Percentiles rank a stretch among this genome's conserved stretches.
Conservation (phyloP, 2,888 invertebrate genomes). For the Phlogophora meticulosa region DNA sequence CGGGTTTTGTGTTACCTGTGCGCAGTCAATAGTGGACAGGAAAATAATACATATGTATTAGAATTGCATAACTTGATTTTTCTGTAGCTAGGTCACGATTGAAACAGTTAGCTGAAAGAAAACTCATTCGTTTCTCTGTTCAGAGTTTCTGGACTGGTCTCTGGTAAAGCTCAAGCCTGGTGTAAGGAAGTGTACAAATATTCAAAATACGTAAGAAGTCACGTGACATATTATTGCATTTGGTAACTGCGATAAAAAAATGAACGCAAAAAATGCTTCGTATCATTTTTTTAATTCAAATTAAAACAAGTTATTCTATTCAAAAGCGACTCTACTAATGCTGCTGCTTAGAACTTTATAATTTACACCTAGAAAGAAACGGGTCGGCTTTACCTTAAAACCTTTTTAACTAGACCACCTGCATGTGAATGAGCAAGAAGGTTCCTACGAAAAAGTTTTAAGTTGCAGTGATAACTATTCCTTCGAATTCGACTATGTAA, state of each 20-base stretch:
- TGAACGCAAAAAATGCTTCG: not conserved
- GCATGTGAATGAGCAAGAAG: not conserved
- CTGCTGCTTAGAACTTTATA: too few species aligned
- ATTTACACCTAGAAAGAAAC: too few species aligned
- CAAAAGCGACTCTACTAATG: too few species aligned
- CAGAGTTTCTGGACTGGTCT: not conserved
- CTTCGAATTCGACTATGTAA: constrained; percentile 9
- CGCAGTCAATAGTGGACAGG: constrained; percentile 11
- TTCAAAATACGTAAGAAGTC: not conserved
- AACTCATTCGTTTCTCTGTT: not conserved
- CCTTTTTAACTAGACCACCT: not conserved
- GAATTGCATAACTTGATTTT: not conserved
- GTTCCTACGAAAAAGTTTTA: not conserved
- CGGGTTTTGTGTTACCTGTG: constrained; percentile 26
- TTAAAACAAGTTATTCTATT: too few species aligned
- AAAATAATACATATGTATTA: constrained; percentile 10
- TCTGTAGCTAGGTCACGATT: not conserved
- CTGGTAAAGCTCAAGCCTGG: not conserved
- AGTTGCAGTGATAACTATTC: not conserved
- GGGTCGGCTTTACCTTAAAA: too few species aligned
- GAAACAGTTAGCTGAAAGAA: not conserved
- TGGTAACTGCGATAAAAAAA: not conserved
- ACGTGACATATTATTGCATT: not conserved
- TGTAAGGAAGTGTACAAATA: not conserved
- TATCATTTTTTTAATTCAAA: too few species aligned